phyloP scores from a whole-genome alignment of 2,113 vertebrate species.

The Penelope pileata region DNA sequence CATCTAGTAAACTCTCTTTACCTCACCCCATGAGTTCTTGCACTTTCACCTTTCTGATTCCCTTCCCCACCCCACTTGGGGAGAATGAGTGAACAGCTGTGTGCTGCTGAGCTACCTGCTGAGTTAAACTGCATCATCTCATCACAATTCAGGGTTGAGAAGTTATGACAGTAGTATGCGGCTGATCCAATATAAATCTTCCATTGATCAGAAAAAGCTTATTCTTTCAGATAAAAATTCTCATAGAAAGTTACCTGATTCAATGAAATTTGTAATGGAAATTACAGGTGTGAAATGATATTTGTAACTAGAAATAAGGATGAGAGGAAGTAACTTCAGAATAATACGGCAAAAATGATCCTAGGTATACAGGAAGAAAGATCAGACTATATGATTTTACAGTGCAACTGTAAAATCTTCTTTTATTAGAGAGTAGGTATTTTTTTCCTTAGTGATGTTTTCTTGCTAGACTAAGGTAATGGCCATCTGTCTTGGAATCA shows the following conservation, averaged over 20 bases:
- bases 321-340: background rate
- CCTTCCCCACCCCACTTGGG: background rate
- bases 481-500: background rate
- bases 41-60: background rate
- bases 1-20: background rate
- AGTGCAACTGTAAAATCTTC: background rate
- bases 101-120: background rate
- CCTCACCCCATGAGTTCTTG: background rate
- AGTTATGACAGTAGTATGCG: background rate
- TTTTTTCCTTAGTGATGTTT: background rate
- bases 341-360: background rate
- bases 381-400: background rate
- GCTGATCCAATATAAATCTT: background rate
- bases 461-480: background rate
- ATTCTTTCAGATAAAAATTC: background rate
- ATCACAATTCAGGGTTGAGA: background rate
- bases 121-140: background rate
- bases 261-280: background rate
- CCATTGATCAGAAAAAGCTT: background rate
- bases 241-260: background rate
- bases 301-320: background rate
- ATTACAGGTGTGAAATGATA: background rate
- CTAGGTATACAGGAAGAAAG: background rate
- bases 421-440: rapidly evolving
- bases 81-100: background rate